Evolutionary conservation across 1,140 invertebrate genomes (phyloP), one percentile per base, ranked within the genome.

Genomic region (Chironomus tepperi): DNA sequence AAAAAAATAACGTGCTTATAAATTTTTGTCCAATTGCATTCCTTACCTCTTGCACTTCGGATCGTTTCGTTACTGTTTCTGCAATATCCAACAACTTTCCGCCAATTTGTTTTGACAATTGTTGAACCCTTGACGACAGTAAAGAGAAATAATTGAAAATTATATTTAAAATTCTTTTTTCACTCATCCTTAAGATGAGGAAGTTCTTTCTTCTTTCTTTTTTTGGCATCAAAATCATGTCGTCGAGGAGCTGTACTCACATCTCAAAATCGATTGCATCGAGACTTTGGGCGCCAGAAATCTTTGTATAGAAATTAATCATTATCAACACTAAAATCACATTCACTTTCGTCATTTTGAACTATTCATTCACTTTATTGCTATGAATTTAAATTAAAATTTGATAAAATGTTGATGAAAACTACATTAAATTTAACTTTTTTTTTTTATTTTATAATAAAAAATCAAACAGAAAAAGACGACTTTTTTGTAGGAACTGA

Each of bases 311-410:
- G 47, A 57, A 57, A 57, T 57, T 57, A n/a, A 57, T 57, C 47
- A 57, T 57, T 57, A 57, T 57, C 47, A 57, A 57, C 47, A 57
- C 47, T 57, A n/a, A 57, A 57, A 57, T 57, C 47, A 57, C 47
- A 57, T 57, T 57, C 47, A 57, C 47, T 57, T 57, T 57, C 47
- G n/a, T 57, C 47, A 57, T 57, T 57, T 57, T 57, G 47, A 12
- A 57, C 47, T 57, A 57, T n/a, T 57, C 12, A n/a, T 57, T 57
- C 47, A 57, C 47, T 57, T 57, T 57, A 57, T 57, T 57, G 47
- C 47, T 57, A 57, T 57, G n/a, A 57, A 12, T 57, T 57, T 57
- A 57, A 57, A 57, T 12, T 57, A 15, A 57, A 57, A 15, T 57
- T n/a, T 57, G 12, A n/a, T 57, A 57, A 57, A 57, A 57, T 12